Evolutionary conservation across 2,888 invertebrate species (phyloP), one percentile per base, ranked within the genome.

Genomic region (Hyles lineata): DNA sequence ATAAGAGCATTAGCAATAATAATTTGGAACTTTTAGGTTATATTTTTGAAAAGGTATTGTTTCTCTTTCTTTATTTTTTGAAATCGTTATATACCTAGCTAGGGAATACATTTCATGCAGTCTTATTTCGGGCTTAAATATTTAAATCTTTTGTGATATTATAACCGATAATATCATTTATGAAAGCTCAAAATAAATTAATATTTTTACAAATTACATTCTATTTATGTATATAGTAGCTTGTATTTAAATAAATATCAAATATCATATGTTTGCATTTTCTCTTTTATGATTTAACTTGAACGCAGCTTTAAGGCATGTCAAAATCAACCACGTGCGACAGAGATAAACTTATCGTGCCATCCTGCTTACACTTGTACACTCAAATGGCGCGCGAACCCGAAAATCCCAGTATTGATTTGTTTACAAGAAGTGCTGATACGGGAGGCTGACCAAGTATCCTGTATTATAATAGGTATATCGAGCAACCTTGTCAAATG

Each of bases 401-500:
- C 82, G 81, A 86, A 89, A 88, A 76, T 81, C 80, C 70, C 74
- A 88, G 91, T 93, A 93, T 94, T 94, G 94, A 93, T 94, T 93
- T 94, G 94, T 94, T 94, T 94, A 93, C 93, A 90, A 90, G 88
- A 87, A 85, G 79, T 78, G 78, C 82, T 77, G 84, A 82, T 74
- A 79, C 78, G 81, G 77, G 82, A 88, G 85, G 87, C 84, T 86
- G 86, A 84, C 84, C 77, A 80, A 83, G 83, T 85, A 83, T 84
- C 81, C 80, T 85, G 78, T 82, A 82, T 74, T 90, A 89, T 43
- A 43, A 43, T 89, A 89, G 82, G 76, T 92, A 90, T 86, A 80
- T 82, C 76, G 76, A 81, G 80, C 84, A 92, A 88, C 92, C 93
- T 92, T 93, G 93, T 88, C 87, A 88, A 90, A 87, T 85, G 91